phyloP scores from a whole-genome alignment of 2,113 vertebrate genomes.

The Oryzias curvinotus region DNA sequence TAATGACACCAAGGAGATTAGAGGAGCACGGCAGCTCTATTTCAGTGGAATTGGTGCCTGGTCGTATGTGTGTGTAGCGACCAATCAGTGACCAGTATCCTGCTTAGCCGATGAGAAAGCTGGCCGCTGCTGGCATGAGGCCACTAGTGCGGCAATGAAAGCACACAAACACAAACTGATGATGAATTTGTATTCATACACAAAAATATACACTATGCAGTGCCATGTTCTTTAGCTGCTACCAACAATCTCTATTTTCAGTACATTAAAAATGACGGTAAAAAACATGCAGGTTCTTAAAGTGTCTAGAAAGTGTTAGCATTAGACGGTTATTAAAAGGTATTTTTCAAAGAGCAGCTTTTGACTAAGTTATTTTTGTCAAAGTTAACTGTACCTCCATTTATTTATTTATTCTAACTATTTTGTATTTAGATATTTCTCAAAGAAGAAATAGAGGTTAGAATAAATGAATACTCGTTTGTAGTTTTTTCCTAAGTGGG shows the following conservation, averaged over 20 bases:
- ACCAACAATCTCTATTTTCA: slow-evolving; percentile 16
- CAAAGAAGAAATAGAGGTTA: too few species aligned
- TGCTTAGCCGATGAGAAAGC: slow-evolving; percentile 56
- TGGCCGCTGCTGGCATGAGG: slow-evolving; percentile 4
- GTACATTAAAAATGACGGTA: too few species aligned
- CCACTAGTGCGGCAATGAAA: not conserved
- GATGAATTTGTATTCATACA: not conserved
- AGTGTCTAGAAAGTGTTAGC: too few species aligned
- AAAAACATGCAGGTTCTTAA: too few species aligned
- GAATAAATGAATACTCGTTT: too few species aligned
- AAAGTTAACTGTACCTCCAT: too few species aligned
- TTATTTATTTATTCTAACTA: too few species aligned
- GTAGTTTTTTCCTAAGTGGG: too few species aligned
- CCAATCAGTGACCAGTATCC: slow-evolving; percentile 42
- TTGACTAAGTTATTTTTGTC: too few species aligned
- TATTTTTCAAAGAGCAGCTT: too few species aligned
- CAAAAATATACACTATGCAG: not conserved
- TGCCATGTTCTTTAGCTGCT: slow-evolving; percentile 22
- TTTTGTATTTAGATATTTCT: too few species aligned
- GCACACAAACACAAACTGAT: not conserved
- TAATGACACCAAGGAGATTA: slow-evolving; percentile 68
- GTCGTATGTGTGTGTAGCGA: slow-evolving; percentile 8
- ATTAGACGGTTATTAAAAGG: too few species aligned
- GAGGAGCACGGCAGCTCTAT: slow-evolving; percentile 35
- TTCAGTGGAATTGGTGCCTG: slow-evolving; percentile 24